Evolutionary conservation across 1,140 invertebrate genomes (phyloP), one percentile per base, ranked within the genome.

Genomic region (Branchinecta lindahli): DNA sequence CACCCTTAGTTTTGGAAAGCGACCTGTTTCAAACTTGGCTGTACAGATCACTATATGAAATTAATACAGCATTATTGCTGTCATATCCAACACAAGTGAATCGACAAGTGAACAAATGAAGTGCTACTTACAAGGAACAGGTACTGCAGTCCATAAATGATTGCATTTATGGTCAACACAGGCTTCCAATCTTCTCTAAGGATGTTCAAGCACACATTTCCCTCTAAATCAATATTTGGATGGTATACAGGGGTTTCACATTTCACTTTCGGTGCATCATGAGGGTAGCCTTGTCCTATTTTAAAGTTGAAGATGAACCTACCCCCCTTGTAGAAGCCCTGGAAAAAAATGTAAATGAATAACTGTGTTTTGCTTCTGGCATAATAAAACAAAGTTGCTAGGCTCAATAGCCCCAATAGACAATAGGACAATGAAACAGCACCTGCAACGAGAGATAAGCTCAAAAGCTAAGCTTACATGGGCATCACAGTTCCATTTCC

Each of bases 121-220:
- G 20, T 45, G 44, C 68, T 44, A 81, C 84, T 84, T 84, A 94
- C 92, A 84, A 97, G 82, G 78, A 98, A 98, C 74, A 98, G 85
- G 86, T 96, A 97, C 78, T 97, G 94, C 74, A 98, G 84, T 73
- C 95, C 95, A 85, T 98, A 98, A 68, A 98, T 91, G 80, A 98
- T 94, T 71, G 94, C 95, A 80, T 96, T 98, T 73, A 98, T 94
- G 66, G 94, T 97, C 69, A 98, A 84, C 71, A 98, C 95, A 72
- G 95, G 95, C 80, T 98, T 98, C 95, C 95, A 98, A 81, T 98
- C 95, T 86, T 98, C 95, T 77, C 95, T 84, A 71, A 96, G 81
- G 77, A 96, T 96, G 81, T 96, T 96, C 68, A 96, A 81, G 77
- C 93, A 96, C 8, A 96, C 92, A 82, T 96, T 95, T 68, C 93